Base-by-base conservation (phyloP, 2,888 invertebrate species). In the Ariolimax columbianus region DNA sequence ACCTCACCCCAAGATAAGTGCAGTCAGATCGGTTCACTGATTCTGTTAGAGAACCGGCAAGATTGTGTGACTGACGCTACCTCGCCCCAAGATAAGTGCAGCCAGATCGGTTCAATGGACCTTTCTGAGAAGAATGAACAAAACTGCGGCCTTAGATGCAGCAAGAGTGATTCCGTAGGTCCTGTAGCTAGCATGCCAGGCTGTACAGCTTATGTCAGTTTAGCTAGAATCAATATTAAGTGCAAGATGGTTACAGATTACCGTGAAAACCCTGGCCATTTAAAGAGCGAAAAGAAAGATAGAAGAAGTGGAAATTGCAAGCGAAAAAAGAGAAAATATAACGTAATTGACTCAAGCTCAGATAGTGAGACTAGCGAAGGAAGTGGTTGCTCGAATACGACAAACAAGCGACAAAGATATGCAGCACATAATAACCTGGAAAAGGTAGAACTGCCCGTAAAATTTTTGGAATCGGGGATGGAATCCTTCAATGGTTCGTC, bases 291-390 rank as follows among this genome's bases (percentile, higher is more conserved):
- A 63, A 33, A n/a, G 4, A 63, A 78, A 77, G 30, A 3, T 75
- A 17, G 33, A 0, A 2, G 23, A 23, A 9, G 30, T 55, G 6
- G 17, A 47, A n/a, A 26, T n/a, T 30, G 30, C 1, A 23, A 75
- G 19, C 33, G 33, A 40, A 43, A 68, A 11, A 68, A 43, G 30
- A n/a, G 30, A 30, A 36, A 43, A 14, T 6, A n/a, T 59, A 30
- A 6, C 68, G 80, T 68, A 23, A 30, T 80, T 43, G 68, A 33
- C 1, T 80, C 68, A 30, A 80, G 68, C 43, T 68, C 80, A 4
- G 68, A 80, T 68, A 63, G 38, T 40, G 78, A 78, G n/a, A 63
- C 17, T 72, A 40, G 38, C 40, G 40, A 23, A 1, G 40, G 26
- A 40, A 72, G 40, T 14, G 14, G 19, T 66, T 68, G 36, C 17